Base-by-base conservation (phyloP, 2,113 vertebrate genomes). In the Hystrix cristata region DNA sequence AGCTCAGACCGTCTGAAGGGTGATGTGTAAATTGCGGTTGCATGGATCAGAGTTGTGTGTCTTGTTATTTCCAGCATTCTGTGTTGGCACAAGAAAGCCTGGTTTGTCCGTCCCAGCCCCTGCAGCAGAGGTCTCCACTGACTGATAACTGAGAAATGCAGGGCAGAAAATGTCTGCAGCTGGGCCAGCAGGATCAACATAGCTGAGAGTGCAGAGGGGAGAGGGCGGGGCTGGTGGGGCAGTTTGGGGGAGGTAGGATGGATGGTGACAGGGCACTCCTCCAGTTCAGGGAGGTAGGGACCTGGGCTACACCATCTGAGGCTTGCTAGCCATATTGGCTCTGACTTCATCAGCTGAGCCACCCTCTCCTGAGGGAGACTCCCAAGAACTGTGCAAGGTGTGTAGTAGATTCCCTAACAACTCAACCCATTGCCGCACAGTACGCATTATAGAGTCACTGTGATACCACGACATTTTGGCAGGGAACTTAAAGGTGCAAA, bases 11-110 rank as follows among this genome's bases (percentile, higher is more conserved):
- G 94, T 98, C 98, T 98, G 97, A 98, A 98, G 97, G 95, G 96
- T 97, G 97, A 94, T 97, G 97, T 98, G 94, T 98, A 98, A 98
- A 98, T 98, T 82, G 90, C 96, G 98, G 98, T 98, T 97, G 97
- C 98, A 98, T 98, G 98, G 98, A 98, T 98, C 98, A 98, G 98
- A 98, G 97, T 97, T 97, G 97, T 98, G 96, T 98, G 98, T 97
- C 98, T 98, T 95, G 98, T 97, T 98, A 97, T 98, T 98, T 98
- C 97, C 98, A 98, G 98, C 97, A 97, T 98, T 98, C 98, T 98
- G 98, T 97, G 96, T 98, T 98, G 96, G 96, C 96, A 72, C 80
- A 96, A 99, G 98, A 99, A 98, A 99, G 98, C 98, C 97, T 98
- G 98, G 98, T 97, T 98, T 98, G 98, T 99, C 95, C 60, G 81